Evolutionary conservation across 2,797 vertebrate genomes (phyloP).

Genomic region (Taeniopygia guttata): DNA sequence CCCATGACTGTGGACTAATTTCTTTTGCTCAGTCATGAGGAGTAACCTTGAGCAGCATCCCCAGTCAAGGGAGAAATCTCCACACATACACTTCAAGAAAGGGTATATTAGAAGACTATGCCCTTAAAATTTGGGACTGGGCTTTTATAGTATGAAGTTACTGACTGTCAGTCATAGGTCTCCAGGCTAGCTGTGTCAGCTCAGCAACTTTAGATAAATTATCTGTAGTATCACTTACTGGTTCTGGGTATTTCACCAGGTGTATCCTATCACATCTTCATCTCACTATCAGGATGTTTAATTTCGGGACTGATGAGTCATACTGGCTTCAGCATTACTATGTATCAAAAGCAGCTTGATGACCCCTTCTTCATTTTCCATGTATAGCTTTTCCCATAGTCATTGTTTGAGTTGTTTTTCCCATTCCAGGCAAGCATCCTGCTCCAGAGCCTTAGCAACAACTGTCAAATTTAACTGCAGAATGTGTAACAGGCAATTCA

Average conservation of each 20-base stretch:
- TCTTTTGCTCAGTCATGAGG: not conserved
- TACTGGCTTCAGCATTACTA: not conserved
- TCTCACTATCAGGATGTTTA: not conserved
- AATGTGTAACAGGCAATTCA: not conserved
- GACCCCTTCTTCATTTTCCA: not conserved
- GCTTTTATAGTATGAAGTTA: not conserved
- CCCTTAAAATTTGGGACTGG: not conserved
- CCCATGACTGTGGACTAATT: not conserved
- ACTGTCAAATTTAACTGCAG: not conserved
- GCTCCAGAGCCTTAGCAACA: not conserved
- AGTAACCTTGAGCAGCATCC: not conserved
- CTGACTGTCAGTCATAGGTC: not conserved
- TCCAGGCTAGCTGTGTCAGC: not conserved
- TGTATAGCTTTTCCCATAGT: not conserved
- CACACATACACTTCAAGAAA: not conserved
- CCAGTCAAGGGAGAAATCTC: not conserved
- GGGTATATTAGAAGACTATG: not conserved
- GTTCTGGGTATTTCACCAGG: not conserved
- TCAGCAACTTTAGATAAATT: not conserved
- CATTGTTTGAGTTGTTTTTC: not conserved
- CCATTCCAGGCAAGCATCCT: not conserved
- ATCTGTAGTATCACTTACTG: not conserved
- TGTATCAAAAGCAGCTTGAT: not conserved
- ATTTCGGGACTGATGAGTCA: not conserved
- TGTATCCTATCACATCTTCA: not conserved